phyloP scores from a whole-genome alignment of 2,113 vertebrate genomes.

The Trachemys scripta region DNA sequence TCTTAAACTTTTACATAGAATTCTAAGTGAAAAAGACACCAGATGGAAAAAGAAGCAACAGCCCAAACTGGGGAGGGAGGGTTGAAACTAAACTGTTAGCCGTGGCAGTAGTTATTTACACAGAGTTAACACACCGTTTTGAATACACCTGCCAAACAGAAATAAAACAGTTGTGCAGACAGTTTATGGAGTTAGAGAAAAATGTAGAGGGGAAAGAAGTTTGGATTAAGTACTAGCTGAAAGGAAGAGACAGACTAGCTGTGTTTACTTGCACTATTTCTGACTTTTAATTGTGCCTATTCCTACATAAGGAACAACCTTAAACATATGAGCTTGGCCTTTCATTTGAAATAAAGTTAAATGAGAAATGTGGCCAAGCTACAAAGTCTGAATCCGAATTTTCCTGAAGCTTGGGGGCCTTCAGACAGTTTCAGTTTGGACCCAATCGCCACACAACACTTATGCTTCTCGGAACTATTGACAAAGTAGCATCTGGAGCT shows the following conservation, averaged over 20 bases:
- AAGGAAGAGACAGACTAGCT: background rate
- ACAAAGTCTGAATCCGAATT: background rate
- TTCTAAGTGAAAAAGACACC: background rate
- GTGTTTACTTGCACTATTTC: background rate
- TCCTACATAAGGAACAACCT: background rate
- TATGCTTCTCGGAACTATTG: background rate
- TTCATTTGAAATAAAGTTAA: background rate
- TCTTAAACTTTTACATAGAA: background rate
- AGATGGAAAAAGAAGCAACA: background rate
- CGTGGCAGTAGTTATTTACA: background rate
- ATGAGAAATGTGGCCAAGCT: background rate
- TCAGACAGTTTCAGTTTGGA: background rate
- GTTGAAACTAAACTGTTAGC: background rate
- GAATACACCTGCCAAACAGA: background rate
- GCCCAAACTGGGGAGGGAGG: background rate
- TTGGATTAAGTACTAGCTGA: background rate
- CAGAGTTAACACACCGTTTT: background rate
- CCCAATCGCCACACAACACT: background rate
- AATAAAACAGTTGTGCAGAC: background rate
- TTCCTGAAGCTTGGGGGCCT: background rate
- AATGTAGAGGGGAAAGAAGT: background rate
- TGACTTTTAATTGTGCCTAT: background rate
- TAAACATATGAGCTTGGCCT: rapidly evolving
- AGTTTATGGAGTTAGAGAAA: background rate
- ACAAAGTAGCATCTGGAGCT: background rate